Conservation (phyloP, 2,888 invertebrate species). For the Operophtera brumata region DNA sequence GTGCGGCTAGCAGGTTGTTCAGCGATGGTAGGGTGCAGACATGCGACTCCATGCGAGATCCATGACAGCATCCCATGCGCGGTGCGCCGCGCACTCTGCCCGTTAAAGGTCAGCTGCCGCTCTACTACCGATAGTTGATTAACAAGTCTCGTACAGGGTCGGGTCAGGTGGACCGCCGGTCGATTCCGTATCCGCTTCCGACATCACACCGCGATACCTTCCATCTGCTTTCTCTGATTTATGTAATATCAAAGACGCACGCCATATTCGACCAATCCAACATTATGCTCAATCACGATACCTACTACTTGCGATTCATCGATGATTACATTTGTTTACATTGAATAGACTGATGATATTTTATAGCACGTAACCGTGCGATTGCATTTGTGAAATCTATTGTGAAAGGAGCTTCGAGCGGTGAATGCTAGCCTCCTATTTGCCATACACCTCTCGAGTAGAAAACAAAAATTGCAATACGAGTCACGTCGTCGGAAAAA, state of each 20-base stretch:
- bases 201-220: conserved; percentile 42
- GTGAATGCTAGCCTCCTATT: conserved; percentile 35
- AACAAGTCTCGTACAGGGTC: conserved; percentile 68
- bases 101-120: conserved; percentile 62
- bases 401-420: conserved; percentile 43
- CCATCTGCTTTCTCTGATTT: conserved; percentile 66
- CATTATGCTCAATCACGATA: conserved; percentile 43
- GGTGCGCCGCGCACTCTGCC: conserved; percentile 12
- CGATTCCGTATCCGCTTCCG: conserved; percentile 75
- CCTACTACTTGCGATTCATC: conserved; percentile 27
- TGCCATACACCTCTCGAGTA: conserved; percentile 37
- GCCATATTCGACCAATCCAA: conserved; percentile 20
- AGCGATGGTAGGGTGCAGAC: conserved; percentile 12
- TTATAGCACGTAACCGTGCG: conserved; percentile 35
- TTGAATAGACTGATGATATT: conserved; percentile 33
- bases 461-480: conserved; percentile 53
- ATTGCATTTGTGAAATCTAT: conserved; percentile 41
- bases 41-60: neutral
- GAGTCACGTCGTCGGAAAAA: conserved; percentile 65
- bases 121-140: conserved; percentile 64
- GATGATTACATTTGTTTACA: conserved; percentile 31
- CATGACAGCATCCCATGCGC: conserved; percentile 7
- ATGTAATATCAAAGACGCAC: conserved; percentile 46
- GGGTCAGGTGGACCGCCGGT: conserved; percentile 50
- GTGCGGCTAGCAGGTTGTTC: neutral